Evolutionary conservation across 2,888 invertebrate species (phyloP).

Genomic region (Drosophila trichaetosa): DNA sequence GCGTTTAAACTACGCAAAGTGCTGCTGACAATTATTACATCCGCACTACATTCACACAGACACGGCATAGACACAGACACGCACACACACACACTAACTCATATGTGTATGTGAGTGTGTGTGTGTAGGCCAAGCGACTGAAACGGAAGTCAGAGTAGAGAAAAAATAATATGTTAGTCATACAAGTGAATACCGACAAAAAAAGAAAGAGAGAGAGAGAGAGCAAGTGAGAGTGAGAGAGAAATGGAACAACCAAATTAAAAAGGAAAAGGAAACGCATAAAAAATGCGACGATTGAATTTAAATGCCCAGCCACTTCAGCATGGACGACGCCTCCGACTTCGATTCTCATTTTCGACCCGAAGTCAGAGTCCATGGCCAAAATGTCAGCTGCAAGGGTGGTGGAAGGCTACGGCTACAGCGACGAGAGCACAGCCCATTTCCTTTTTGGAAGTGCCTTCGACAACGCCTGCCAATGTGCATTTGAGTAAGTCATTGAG

Average conservation of each 20-base stretch:
- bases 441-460: conserved; percentile 57
- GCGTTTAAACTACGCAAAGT: conserved; percentile 71
- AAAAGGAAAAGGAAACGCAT: conserved; percentile 76
- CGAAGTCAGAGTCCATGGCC: conserved; percentile 45
- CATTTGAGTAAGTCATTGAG: conserved; percentile 71
- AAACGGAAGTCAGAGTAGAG: conserved; percentile 51
- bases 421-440: conserved; percentile 48
- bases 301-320: conserved; percentile 74
- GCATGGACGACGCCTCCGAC: conserved; percentile 25
- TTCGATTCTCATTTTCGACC: conserved; percentile 15
- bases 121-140: conserved; percentile 20
- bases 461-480: conserved; percentile 64
- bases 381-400: conserved; percentile 49
- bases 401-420: conserved; percentile 13
- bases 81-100: conserved; percentile 15
- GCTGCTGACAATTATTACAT: conserved; percentile 80
- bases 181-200: conserved; percentile 24
- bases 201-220: background rate
- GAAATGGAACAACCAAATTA: conserved; percentile 68
- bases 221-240: background rate
- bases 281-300: conserved; percentile 77
- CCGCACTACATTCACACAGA: conserved; percentile 64
- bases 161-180: conserved; percentile 58
- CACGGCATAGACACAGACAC: conserved; percentile 17
- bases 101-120: conserved; percentile 4